These are phyloP conservation scores for Leptinotarsa texana DNA, from an alignment of 1,140 invertebrate species.

Conservation along the genomic window DNA sequence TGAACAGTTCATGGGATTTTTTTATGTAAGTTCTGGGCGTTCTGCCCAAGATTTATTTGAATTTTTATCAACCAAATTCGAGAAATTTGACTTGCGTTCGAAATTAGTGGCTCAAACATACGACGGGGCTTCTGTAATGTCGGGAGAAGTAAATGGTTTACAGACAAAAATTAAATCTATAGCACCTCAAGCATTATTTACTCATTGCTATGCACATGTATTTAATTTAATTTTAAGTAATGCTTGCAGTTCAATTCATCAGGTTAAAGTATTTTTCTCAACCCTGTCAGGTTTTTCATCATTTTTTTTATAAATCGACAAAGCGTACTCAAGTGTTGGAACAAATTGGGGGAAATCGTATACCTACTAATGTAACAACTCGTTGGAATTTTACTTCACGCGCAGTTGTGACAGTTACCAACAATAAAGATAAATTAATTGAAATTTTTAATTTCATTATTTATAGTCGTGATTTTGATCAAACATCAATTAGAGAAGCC, in stretches of 20 bases:
- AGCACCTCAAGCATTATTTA: slow-evolving; percentile 16
- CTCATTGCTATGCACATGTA: slow-evolving; percentile 21
- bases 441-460: background rate
- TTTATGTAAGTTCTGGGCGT: slow-evolving; percentile 11
- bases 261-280: slow-evolving; percentile 23
- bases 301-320: slow-evolving; percentile 27
- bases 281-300: slow-evolving; percentile 26
- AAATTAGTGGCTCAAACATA: slow-evolving; percentile 25
- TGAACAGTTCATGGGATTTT: background rate
- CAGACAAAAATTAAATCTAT: slow-evolving; percentile 22
- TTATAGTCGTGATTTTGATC: background rate
- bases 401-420: background rate
- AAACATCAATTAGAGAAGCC: background rate
- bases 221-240: slow-evolving; percentile 22
- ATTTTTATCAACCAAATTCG: slow-evolving; percentile 13
- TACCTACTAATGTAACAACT: slow-evolving; percentile 18
- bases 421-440: background rate
- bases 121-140: slow-evolving; percentile 22
- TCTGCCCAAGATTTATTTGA: slow-evolving; percentile 23
- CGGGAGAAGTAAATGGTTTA: slow-evolving; percentile 20
- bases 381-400: slow-evolving; percentile 23
- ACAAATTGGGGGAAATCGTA: slow-evolving; percentile 11
- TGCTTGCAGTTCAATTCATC: slow-evolving; percentile 13
- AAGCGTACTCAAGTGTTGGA: slow-evolving; percentile 27
- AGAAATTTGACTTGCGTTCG: slow-evolving; percentile 9